A percentile compares a stretch with the other conserved stretches of the same genome.
Conservation (phyloP, 2,797 vertebrate species). For the Malurus leucopterus region DNA sequence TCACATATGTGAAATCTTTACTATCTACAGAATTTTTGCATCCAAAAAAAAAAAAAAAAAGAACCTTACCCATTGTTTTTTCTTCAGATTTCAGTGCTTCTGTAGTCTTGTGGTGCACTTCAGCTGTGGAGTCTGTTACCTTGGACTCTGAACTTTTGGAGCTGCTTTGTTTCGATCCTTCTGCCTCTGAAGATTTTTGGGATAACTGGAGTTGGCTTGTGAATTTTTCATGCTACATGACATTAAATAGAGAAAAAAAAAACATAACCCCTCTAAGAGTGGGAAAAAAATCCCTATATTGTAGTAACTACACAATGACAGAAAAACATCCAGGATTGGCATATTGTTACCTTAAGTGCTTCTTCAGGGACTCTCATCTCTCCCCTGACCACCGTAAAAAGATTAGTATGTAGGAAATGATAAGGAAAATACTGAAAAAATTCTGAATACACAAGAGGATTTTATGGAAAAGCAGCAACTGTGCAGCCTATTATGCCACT, state of each 20-base stretch:
- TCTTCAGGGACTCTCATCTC: constrained; percentile 97
- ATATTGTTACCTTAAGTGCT: constrained; percentile 87
- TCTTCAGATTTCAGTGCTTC: constrained; percentile 83
- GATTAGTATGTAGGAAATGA: constrained; percentile 90
- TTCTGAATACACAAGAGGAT: not conserved
- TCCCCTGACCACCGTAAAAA: constrained; percentile 94
- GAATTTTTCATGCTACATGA: constrained; percentile 93
- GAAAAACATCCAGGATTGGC: not conserved
- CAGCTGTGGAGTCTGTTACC: constrained; percentile 47
- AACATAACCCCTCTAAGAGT: not conserved
- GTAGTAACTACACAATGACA: not conserved
- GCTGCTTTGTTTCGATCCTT: constrained; percentile 75
- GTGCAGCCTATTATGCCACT: not conserved
- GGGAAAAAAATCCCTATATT: not conserved
- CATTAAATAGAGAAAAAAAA: not conserved
- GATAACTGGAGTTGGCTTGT: constrained; percentile 93
- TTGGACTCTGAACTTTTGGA: constrained; percentile 77
- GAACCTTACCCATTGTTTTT: constrained; percentile 80
- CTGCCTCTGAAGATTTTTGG: constrained; percentile 83
- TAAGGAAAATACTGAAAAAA: constrained; percentile 76
- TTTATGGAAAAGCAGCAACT: not conserved
- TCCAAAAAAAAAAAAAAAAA: not conserved
- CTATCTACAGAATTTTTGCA: not conserved
- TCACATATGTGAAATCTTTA: not conserved
- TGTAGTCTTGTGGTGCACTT: constrained; percentile 64